Base-by-base conservation (phyloP, 2,797 vertebrate genomes). In the Hyperoplus immaculatus region DNA sequence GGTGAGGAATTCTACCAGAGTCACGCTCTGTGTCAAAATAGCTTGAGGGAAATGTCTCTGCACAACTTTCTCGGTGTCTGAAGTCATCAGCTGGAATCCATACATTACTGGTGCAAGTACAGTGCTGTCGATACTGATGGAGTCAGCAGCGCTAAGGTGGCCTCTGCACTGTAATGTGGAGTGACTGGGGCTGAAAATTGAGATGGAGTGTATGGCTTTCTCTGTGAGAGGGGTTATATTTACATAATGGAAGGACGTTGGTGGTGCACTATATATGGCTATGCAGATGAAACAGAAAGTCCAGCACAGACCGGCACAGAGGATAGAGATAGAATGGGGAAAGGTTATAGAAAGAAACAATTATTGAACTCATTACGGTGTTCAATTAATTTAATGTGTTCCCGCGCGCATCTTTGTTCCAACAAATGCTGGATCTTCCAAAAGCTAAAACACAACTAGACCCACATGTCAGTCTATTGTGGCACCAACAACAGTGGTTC, bases 1-100 rank as follows among this genome's bases (percentile, higher is more conserved):
- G 75, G 73, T 67, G 83, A 90, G 75, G 87, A 90, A 89, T 86
- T 88, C 78, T 66, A 66, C 80, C 75, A 4, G 50, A 90, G 83
- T 92, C 87, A 90, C 84, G 85, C 89, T 90, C 69, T 7, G n/a
- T 68, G 82, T 86, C 78, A 72, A 75, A 88, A 87, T 78, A 82
- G 78, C 79, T 92, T 14, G 65, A 76, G 80, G 70, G 58, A 91
- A 88, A 84, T 78, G 58, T 77, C 69, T 8, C 57, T 21, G 69
- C 51, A 49, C 70, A 63, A 54, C 69, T 70, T 65, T 68, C 78
- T 62, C 66, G n/a, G 49, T 42, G 75, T 87, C 85, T 80, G 62
- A 74, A 82, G 67, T 72, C 42, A 56, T 88, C 74, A 63, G 55
- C 68, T 73, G 69, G 83, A 85, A 85, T 82, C 83, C 84, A 82